phyloP scores from a whole-genome alignment of 1,140 invertebrate genomes.

The Hormaphis cornu region DNA sequence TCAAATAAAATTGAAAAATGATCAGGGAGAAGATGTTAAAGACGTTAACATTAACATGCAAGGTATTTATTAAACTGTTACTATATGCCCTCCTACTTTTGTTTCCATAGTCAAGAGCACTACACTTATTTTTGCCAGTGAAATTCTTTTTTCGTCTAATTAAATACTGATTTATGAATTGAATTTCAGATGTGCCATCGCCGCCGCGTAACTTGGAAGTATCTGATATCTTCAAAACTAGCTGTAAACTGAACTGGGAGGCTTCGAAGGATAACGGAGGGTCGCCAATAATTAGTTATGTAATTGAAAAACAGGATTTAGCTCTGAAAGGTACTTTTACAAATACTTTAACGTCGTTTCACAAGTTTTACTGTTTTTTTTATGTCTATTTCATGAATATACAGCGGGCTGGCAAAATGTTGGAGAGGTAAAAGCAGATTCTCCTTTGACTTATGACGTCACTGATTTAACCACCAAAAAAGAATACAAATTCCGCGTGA shows the following conservation, averaged over 20 bases:
- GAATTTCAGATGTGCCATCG: conserved; percentile 65
- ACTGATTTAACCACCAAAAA: conserved; percentile 77
- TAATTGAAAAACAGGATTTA: conserved; percentile 89
- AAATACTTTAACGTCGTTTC: not conserved
- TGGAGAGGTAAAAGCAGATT: conserved; percentile 55
- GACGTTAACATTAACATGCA: conserved; percentile 79
- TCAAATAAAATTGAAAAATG: conserved; percentile 76
- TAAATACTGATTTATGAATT: not conserved
- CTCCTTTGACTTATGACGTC: conserved; percentile 67
- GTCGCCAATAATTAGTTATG: conserved; percentile 76
- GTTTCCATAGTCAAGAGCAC: conserved; percentile 19
- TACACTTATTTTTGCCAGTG: no score
- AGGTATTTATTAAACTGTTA: conserved; percentile 49
- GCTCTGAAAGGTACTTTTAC: conserved; percentile 58
- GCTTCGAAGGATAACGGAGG: conserved; percentile 88
- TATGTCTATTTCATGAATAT: not conserved
- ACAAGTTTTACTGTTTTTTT: not conserved
- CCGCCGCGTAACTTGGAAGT: conserved; percentile 83
- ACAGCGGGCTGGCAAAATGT: conserved; percentile 65
- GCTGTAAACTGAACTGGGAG: conserved; percentile 86
- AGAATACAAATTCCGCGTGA: conserved; percentile 90
- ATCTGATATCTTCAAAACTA: conserved; percentile 81
- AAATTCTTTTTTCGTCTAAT: no score
- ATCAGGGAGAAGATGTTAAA: conserved; percentile 75
- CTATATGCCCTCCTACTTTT: not conserved